A percentile compares a stretch with the other conserved stretches of the same genome.
These are phyloP conservation scores for Orycteropus afer DNA, from an alignment of 2,113 vertebrate genomes.

Conservation along the genomic window DNA sequence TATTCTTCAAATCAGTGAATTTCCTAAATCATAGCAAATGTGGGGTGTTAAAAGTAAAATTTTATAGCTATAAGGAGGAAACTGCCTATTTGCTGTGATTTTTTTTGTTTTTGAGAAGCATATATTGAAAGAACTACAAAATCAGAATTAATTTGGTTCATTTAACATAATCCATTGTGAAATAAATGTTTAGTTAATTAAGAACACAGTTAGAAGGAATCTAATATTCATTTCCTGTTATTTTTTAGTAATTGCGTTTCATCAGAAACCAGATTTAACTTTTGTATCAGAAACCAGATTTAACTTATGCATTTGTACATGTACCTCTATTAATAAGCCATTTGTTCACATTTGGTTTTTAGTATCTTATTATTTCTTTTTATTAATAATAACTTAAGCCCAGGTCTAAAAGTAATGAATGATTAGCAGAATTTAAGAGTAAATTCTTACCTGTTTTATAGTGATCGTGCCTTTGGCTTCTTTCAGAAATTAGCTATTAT, in stretches of 20 bases:
- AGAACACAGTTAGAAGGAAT: constrained; percentile 11
- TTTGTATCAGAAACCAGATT: constrained; percentile 43
- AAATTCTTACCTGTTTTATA: not conserved
- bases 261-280: constrained; percentile 31
- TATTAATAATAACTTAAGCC: constrained; percentile 22
- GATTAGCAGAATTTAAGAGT: not conserved
- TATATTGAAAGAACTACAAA: constrained; percentile 11
- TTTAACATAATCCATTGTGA: not conserved
- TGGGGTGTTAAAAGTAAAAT: not conserved
- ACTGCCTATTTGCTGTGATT: constrained; percentile 2
- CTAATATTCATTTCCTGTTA: not conserved
- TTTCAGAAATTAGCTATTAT: constrained; percentile 92
- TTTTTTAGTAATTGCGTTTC: constrained; percentile 31
- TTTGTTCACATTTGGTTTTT: not conserved
- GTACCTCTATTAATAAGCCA: not conserved
- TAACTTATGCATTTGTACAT: constrained; percentile 10
- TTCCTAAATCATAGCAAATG: constrained; percentile 17
- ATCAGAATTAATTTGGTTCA: constrained; percentile 25
- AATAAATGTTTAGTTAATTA: constrained; percentile 40
- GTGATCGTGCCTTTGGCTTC: constrained; percentile 35
- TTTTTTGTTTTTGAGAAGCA: not conserved
- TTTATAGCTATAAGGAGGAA: not conserved
- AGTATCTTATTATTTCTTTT: constrained; percentile 1
- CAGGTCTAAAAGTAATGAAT: not conserved
- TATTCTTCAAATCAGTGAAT: not conserved